Base-by-base conservation (phyloP, 1,140 invertebrate species). In the Lysiphlebus fabarum region DNA sequence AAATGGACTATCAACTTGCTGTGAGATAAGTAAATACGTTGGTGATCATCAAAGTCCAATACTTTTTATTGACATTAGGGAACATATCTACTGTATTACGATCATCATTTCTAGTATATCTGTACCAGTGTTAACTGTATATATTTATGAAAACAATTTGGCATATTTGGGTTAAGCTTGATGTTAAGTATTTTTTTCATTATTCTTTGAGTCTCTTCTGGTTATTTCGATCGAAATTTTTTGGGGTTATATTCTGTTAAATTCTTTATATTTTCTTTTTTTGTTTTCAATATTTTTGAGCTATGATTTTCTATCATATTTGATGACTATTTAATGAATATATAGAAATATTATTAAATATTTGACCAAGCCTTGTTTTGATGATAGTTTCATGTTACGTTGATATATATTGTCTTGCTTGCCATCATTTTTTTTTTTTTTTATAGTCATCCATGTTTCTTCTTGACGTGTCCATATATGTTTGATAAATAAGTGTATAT, bases 1-100 rank as follows among this genome's bases (percentile, higher is more conserved):
- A 48, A 59, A 69, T 68, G 69, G 65, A 65, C 62, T 63, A 65
- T 68, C 65, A 65, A 58, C 49, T 43, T 62, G 14, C 47, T 33
- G 42, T 56, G 37, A 51, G 40, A 17, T 56, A 26, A 4, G 44
- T 58, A 45, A 60, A 45, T 61, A 62, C 54, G 59, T 56, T 61
- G 44, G 56, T 64, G 53, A 48, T 42, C 53, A 60, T 59, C 56
- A 64, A 62, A 58, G 54, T 61, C 65, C 48, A 59, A 6, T 37
- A 45, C 26, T 14, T 34, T 37, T 4, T 12, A 34, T 5, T 10
- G 34, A 7, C 41, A 43, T 62, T 50, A 58, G 36, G 44, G 37
- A 44, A 59, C 47, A 45, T 7, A 4, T 26, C 17, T 26, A 26
- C 17, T 26, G 4, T 26, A 26, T 26, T 26, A 26, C 17, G 17